These are phyloP conservation scores for Dufourea novaeangliae DNA, from an alignment of 1,140 invertebrate species.

Conservation along the genomic window DNA sequence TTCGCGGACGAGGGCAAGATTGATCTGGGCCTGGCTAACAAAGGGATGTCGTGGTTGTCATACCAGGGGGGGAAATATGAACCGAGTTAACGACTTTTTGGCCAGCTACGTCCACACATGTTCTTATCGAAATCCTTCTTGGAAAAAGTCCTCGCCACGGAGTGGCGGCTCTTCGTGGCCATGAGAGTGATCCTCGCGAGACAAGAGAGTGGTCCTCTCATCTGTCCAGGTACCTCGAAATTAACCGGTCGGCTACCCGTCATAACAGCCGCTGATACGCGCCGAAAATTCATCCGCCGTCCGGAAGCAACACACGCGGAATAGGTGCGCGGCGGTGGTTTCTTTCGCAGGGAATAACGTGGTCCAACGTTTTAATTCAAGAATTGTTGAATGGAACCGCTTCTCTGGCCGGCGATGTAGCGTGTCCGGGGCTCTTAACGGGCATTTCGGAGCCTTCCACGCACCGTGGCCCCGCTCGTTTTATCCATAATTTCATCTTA, in stretches of 20 bases:
- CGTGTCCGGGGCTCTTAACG: conserved; percentile 49
- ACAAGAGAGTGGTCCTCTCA: conserved; percentile 56
- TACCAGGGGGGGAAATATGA: conserved; percentile 30
- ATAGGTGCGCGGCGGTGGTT: conserved; percentile 2
- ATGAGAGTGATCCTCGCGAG: conserved; percentile 60
- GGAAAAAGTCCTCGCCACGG: conserved; percentile 67
- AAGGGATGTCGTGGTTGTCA: background rate
- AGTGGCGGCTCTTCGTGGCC: conserved; percentile 51
- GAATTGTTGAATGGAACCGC: conserved; percentile 71
- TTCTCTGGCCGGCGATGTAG: conserved; percentile 17
- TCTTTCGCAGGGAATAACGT: background rate
- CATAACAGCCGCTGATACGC: conserved; percentile 54
- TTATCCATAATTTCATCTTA: conserved; percentile 79
- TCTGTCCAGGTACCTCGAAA: conserved; percentile 46
- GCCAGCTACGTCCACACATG: conserved; percentile 51
- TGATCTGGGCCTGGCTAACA: conserved; percentile 27
- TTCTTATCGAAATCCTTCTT: conserved; percentile 73
- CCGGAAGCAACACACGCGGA: conserved; percentile 16
- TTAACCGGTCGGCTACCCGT: conserved; percentile 61
- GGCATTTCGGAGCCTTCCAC: conserved; percentile 30
- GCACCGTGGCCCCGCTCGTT: conserved; percentile 49
- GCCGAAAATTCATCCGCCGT: conserved; percentile 47
- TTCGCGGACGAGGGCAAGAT: conserved; percentile 31
- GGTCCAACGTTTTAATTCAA: conserved; percentile 57
- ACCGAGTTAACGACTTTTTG: conserved; percentile 59